These are phyloP conservation scores for Oncorhynchus gorbuscha DNA, from an alignment of 2,113 vertebrate genomes.

Conservation along the genomic window DNA sequence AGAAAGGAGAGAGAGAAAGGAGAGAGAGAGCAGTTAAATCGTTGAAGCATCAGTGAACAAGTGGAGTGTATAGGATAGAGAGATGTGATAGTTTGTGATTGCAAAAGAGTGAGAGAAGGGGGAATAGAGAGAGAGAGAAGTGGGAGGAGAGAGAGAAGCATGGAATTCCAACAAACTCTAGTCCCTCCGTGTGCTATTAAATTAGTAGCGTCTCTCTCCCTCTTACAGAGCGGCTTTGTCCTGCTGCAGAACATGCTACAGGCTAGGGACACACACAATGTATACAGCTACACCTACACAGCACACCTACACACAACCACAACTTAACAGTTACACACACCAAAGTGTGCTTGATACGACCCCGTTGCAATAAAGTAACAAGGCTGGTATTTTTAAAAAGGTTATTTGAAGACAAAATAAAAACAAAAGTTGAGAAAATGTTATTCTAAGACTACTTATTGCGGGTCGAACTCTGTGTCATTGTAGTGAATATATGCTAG, in stretches of 20 bases:
- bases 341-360: not conserved
- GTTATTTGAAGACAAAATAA: not conserved
- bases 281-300: too few relatives aligned
- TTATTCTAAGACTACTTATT: not conserved
- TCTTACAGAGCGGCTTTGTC: constrained; percentile 52
- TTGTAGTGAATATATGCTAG: not conserved
- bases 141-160: not conserved
- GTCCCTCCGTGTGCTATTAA: constrained; percentile 40
- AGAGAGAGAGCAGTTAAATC: too few relatives aligned
- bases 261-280: constrained; percentile 6
- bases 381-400: not conserved
- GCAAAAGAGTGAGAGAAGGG: not conserved
- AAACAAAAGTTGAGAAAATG: not conserved
- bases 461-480: not conserved
- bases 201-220: constrained; percentile 33
- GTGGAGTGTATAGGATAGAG: too few relatives aligned
- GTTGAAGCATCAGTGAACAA: too few relatives aligned
- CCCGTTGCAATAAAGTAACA: too few relatives aligned
- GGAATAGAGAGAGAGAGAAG: not conserved
- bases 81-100: too few relatives aligned
- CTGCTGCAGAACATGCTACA: not conserved
- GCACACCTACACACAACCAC: not conserved
- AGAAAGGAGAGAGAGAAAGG: too few relatives aligned
- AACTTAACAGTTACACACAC: not conserved
- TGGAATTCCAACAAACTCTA: constrained; percentile 26